phyloP scores from a whole-genome alignment of 2,888 invertebrate genomes.

The Caenorhabditis uteleia region DNA sequence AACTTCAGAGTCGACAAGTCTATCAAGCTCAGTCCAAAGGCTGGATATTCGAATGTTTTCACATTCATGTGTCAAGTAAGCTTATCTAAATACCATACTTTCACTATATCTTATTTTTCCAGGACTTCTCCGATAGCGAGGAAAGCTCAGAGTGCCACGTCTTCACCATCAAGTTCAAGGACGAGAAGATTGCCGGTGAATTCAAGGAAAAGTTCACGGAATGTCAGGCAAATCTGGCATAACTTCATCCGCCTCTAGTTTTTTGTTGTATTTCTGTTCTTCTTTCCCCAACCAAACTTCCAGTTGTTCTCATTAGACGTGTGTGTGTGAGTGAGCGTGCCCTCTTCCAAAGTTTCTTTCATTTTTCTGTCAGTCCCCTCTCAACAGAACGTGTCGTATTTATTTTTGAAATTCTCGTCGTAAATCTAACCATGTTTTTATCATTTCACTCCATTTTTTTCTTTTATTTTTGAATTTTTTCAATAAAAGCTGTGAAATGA shows the following conservation, averaged over 20 bases:
- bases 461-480: no score
- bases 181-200: slow-evolving; percentile 78
- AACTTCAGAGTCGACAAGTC: slow-evolving; percentile 71
- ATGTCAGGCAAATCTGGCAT: slow-evolving; percentile 11
- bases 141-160: no score
- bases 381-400: no score
- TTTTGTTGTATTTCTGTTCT: neutral
- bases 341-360: neutral
- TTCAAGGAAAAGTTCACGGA: slow-evolving; percentile 78
- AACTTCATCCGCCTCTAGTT: neutral
- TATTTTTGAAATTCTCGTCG: no score
- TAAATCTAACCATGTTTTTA: no score
- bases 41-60: slow-evolving; percentile 27
- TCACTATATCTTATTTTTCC: slow-evolving; percentile 1
- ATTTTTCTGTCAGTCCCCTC: no score
- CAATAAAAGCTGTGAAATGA: no score
- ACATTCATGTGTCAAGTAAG: slow-evolving; percentile 37
- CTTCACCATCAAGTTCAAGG: slow-evolving; percentile 85
- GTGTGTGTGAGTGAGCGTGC: neutral
- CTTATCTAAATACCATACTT: neutral
- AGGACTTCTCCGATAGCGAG: slow-evolving; percentile 50
- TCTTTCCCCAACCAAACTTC: no score
- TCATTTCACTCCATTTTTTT: no score
- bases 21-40: slow-evolving; percentile 71
- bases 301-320: neutral